phyloP scores from a whole-genome alignment of 2,797 vertebrate genomes.

The Todus mexicanus region DNA sequence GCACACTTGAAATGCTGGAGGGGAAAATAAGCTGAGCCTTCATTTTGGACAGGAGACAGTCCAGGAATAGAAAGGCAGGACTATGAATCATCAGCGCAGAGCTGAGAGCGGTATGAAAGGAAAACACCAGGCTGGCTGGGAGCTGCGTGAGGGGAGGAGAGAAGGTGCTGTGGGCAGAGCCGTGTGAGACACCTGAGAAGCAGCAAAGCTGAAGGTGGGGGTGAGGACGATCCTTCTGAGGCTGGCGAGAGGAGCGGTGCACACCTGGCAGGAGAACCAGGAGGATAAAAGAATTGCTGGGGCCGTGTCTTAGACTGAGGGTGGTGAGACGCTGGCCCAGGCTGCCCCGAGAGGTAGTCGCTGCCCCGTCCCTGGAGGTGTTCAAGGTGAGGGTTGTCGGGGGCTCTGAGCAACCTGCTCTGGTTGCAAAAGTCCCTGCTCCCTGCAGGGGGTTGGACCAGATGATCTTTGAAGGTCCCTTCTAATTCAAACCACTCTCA shows the following conservation, averaged over 20 bases:
- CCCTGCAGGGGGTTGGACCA: neutral
- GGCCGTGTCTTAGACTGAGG: neutral
- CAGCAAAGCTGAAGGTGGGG: neutral
- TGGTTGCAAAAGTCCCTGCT: neutral
- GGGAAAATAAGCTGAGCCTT: slow-evolving; percentile 45
- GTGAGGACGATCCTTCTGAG: neutral
- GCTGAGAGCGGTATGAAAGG: neutral
- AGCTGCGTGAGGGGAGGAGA: neutral
- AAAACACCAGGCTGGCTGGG: neutral
- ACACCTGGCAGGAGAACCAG: neutral
- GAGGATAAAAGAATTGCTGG: neutral
- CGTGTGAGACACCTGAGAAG: neutral
- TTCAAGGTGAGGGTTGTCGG: neutral
- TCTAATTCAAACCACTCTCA: neutral
- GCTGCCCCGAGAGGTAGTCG: too few relatives aligned
- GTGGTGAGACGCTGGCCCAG: too few relatives aligned
- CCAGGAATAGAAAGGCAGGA: slow-evolving; percentile 57
- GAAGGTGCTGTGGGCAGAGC: neutral
- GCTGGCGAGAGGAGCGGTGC: neutral
- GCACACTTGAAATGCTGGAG: slow-evolving; percentile 22
- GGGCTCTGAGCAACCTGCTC: neutral
- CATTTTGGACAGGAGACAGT: slow-evolving; percentile 53
- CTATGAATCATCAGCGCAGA: slow-evolving; percentile 30
- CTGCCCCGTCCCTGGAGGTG: neutral
- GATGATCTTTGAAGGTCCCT: neutral